Percentiles rank a stretch among this genome's conserved stretches.
These are phyloP conservation scores for Anadara kagoshimensis DNA, from an alignment of 1,140 invertebrate genomes.

Conservation along the genomic window DNA sequence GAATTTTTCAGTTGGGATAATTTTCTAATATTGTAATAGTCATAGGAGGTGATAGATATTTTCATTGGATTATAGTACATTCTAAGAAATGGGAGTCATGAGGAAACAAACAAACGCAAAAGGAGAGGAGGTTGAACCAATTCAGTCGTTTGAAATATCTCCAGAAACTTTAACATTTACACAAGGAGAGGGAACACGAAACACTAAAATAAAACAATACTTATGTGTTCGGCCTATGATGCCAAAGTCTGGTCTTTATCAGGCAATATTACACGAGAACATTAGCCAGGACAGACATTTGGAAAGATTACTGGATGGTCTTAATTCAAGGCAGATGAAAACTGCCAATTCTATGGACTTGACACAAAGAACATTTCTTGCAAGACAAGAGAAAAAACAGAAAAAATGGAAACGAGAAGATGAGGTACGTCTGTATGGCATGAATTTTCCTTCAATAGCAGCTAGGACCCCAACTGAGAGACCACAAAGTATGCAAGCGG, in stretches of 20 bases:
- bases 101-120: not conserved
- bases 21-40: not conserved
- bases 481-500: conserved; percentile 24
- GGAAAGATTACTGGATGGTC: conserved; percentile 40
- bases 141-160: conserved; percentile 29
- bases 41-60: not conserved
- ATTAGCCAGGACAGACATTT: conserved; percentile 53
- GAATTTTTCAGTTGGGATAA: not conserved
- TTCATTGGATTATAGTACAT: not conserved
- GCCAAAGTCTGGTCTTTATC: conserved; percentile 55
- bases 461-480: conserved; percentile 11
- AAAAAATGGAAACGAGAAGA: conserved; percentile 50
- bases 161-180: conserved; percentile 18
- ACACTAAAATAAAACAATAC: conserved; percentile 59
- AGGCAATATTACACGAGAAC: conserved; percentile 58
- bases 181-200: conserved; percentile 35
- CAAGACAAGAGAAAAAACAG: conserved; percentile 39
- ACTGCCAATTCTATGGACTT: conserved; percentile 32
- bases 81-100: not conserved
- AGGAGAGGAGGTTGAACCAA: not conserved
- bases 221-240: conserved; percentile 54
- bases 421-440: conserved; percentile 36
- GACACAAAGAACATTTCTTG: conserved; percentile 39
- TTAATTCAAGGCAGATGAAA: conserved; percentile 36
- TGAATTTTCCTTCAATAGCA: conserved; percentile 41